These are phyloP conservation scores for Hyphantria cunea DNA, from an alignment of 1,140 invertebrate genomes.

Conservation along the genomic window DNA sequence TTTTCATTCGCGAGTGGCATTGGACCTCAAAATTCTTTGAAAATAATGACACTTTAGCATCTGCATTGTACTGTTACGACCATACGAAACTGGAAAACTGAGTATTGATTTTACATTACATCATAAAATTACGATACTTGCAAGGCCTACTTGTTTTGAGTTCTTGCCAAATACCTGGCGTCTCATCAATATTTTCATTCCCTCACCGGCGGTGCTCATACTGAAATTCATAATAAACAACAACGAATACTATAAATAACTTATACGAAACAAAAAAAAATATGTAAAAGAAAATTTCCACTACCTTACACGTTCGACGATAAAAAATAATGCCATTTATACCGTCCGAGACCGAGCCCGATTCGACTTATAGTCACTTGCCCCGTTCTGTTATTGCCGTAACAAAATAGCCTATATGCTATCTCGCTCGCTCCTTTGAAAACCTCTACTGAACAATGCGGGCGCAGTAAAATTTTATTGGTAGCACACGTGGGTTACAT, in stretches of 20 bases:
- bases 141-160: not conserved
- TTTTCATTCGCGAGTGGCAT: no score
- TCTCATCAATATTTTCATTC: conserved; percentile 6
- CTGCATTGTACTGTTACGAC: no score
- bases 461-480: conserved; percentile 78
- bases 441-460: conserved; percentile 62
- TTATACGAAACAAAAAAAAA: conserved; percentile 28
- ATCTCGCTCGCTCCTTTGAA: conserved; percentile 49
- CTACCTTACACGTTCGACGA: conserved; percentile 48
- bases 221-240: conserved; percentile 23
- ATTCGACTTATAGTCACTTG: conserved; percentile 59
- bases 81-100: no score
- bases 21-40: no score
- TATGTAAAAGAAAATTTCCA: conserved; percentile 45
- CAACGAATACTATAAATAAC: conserved; percentile 17
- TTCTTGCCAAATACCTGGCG: conserved; percentile 3
- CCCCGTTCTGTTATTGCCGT: conserved; percentile 55
- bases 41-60: no score
- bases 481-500: conserved; percentile 64
- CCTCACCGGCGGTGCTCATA: not conserved
- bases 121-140: no score
- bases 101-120: no score
- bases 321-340: conserved; percentile 59
- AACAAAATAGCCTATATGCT: conserved; percentile 57
- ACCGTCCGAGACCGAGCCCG: conserved; percentile 37